Base-by-base conservation (phyloP, 2,113 vertebrate species). In the Engystomops pustulosus region DNA sequence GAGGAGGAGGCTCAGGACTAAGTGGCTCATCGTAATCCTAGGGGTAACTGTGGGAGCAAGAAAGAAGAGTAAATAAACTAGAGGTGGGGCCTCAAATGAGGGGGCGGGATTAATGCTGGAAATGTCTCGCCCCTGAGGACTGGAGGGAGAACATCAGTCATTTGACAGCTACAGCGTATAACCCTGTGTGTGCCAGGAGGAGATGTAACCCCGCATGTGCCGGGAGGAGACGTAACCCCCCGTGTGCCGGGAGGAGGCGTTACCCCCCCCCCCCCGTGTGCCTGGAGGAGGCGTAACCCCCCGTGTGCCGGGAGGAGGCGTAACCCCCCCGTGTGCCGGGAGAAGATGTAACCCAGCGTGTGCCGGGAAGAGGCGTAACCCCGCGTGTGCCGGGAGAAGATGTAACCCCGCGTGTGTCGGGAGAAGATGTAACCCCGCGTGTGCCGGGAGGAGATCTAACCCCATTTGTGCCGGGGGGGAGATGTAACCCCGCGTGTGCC, bases 1-100 rank as follows among this genome's bases (percentile, higher is more conserved):
- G 77, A 96, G 87, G 84, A 96, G 87, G 85, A 94, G 84, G 90
- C 88, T 87, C 79, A 96, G 87, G 87, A 91, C 96, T 72, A 93
- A 88, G 87, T 90, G 89, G 88, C 87, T 88, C 96, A 98, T 97
- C 53, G 82, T 89, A 81, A 30, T 86, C 88, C 86, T 82, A 55
- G 62, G 86, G 76, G 58, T 86, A 87, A 87, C 89, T 92, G 90
- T 27, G 9, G 58, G 23, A 67, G 89, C 7, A 75, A 75, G 53
- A 9, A 1, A 49, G 47, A 49, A 2, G 44, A 12, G 44, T 6
- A 47, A 11, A 47, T 47, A 47, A 47, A 6, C 44, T 11, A 10
- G 55, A 12, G n/a, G n/a, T n/a, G n/a, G n/a, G n/a, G n/a, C n/a
- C n/a, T n/a, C n/a, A n/a, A n/a, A n/a, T n/a, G n/a, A n/a, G n/a